Evolutionary conservation across 2,888 invertebrate genomes (phyloP), one percentile per base, ranked within the genome.

Genomic region (Globia sparganii): DNA sequence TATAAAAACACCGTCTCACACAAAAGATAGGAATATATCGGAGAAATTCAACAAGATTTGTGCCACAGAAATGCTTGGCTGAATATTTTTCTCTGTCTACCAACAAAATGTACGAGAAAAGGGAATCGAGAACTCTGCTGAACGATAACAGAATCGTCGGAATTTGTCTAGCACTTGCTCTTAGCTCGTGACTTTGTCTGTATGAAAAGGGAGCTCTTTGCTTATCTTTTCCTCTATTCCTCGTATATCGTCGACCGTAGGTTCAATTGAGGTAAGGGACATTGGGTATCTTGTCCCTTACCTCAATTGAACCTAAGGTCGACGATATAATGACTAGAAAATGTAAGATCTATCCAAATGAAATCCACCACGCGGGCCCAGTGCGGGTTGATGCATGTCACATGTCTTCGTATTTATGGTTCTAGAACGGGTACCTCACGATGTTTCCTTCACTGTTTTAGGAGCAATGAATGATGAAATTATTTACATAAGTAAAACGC

Each of bases 101-200:
- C 28, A 72, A 77, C 81, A 74, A 76, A 84, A 81, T 85, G 85
- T 75, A 72, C 72, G 72, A 70, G 69, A 67, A 73, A 81, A 79
- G 65, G 73, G 68, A 77, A 81, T 86, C 71, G 80, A 64, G 80
- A 81, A 87, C 74, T 87, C 81, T 80, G 61, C 75, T 59, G 71
- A 73, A 82, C 79, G 86, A 86, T 82, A 86, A 86, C 86, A 74
- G 70, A 86, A 84, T 87, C 76, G 71, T 71, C 21, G 65, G 79
- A 83, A 80, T 86, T 86, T 82, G 71, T 82, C 34, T 66, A 40
- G 66, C 76, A 75, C 86, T 77, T 68, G 75, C 77, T 68, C 34
- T 28, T 56, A 11, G 25, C 66, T 62, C 70, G 59, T 46, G 86
- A 77, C 77, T 87, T 72, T 72, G 81, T 77, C 83, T 67, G 74